Evolutionary conservation across 37 sponge, comb jelly and placozoan genomes (phyloP), one percentile per base, ranked within the genome.

Genomic region (Tethya wilhelma): DNA sequence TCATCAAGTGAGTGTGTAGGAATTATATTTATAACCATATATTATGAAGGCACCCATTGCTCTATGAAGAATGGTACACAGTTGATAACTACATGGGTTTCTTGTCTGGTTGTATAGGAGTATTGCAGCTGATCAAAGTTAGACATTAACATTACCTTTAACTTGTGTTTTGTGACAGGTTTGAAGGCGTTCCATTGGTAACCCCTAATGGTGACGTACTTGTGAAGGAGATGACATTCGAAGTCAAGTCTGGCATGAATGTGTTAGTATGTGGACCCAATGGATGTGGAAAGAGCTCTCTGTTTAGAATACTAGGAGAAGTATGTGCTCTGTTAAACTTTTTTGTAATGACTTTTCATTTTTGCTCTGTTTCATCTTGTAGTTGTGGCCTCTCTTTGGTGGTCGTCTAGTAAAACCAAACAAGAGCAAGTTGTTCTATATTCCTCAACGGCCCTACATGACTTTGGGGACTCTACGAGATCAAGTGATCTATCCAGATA

Each of bases 281-380:
- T 69, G 97, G 97, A 29, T 96, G 97, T 82, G 97, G 97, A 26
- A 96, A 96, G 81, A 96, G 97, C 82, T 96, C 97, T 22, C 84
- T 96, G 7, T 94, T 96, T 64, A 74, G 97, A 46, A 90, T 94
- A 25, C 78, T 96, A 22, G 95, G 97, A 71, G 97, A 94, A 67
- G 95, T 94, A 66, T 4, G 77, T 43, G 9, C 17, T 34, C 5
- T 8, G 11, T 68, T 68, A 28, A 33, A 38, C n/a, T 60, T 60
- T n/a, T 60, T 60, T 60, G 17, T 60, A 20, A n/a, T 22, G 26
- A 7, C 25, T 7, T 60, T 22, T 9, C 25, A 26, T n/a, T 60
- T 22, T 60, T 60, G 62, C 25, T 60, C 5, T 60, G 14, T 60
- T 9, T 60, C 28, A 26, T 9, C 6, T 31, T 66, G 38, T 66